These are phyloP conservation scores for Helleia helle DNA, from an alignment of 2,888 invertebrate species.

Conservation along the genomic window DNA sequence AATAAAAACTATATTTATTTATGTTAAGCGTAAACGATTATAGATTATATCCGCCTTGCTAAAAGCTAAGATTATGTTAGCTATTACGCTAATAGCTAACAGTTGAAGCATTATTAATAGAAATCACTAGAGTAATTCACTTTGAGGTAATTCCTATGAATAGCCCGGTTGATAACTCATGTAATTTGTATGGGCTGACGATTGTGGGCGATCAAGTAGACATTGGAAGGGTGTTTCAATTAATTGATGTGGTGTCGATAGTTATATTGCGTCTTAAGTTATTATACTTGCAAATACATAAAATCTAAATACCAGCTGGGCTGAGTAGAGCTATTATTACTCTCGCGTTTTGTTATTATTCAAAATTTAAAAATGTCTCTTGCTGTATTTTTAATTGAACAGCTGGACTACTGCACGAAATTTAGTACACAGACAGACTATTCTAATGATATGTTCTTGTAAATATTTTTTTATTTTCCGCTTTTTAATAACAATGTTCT, in stretches of 20 bases:
- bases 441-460: too few species aligned
- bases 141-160: conserved; percentile 21
- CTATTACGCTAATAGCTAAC: conserved; percentile 34
- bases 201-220: conserved; percentile 6
- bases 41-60: conserved; percentile 17
- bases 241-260: neutral
- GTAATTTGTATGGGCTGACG: neutral
- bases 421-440: too few species aligned
- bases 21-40: conserved; percentile 5
- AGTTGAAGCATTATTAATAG: conserved; percentile 30
- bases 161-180: conserved; percentile 17
- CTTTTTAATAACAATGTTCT: too few species aligned
- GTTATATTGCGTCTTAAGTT: too few species aligned
- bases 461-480: too few species aligned
- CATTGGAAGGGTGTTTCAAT: neutral
- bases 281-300: too few species aligned
- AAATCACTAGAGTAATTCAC: conserved; percentile 23
- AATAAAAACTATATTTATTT: conserved; percentile 5
- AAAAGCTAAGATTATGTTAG: conserved; percentile 13
- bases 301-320: too few species aligned
- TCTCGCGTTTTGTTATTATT: too few species aligned
- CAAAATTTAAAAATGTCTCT: too few species aligned
- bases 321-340: too few species aligned
- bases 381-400: too few species aligned
- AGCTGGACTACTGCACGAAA: too few species aligned